Conservation (phyloP, 1,140 invertebrate genomes). For the Odontomachus brunneus region DNA sequence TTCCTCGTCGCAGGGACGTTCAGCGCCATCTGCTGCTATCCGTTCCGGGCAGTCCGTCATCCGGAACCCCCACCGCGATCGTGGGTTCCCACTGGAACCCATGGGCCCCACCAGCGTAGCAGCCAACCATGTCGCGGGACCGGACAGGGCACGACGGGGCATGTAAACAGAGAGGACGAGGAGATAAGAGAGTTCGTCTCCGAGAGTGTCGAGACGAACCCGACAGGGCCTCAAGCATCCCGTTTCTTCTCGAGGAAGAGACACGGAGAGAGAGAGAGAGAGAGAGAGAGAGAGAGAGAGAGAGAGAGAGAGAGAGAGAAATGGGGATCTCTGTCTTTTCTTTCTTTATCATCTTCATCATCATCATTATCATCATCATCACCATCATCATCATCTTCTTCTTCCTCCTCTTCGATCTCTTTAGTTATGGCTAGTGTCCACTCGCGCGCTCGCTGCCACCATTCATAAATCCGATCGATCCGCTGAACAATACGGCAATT, state of each 20-base stretch:
- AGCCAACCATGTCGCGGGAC: constrained; percentile 32
- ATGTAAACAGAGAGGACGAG: constrained; percentile 66
- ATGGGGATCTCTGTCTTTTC: not conserved
- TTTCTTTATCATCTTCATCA: too few relatives aligned
- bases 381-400: not conserved
- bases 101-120: constrained; percentile 51
- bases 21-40: constrained; percentile 48
- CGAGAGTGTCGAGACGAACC: constrained; percentile 24
- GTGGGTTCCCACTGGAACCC: constrained; percentile 34
- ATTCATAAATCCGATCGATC: constrained; percentile 46
- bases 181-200: constrained; percentile 60
- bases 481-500: constrained; percentile 16
- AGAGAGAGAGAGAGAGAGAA: not conserved
- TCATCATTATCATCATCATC: not conserved
- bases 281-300: constrained; percentile 6
- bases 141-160: constrained; percentile 37
- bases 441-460: not conserved
- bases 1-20: constrained; percentile 15
- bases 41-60: constrained; percentile 20
- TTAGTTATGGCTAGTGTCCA: not conserved
- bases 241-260: not conserved
- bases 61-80: constrained; percentile 39
- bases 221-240: not conserved
- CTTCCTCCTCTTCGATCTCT: not conserved
- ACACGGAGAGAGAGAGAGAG: not conserved